Base-by-base conservation (phyloP, 2,797 vertebrate genomes). In the Geotrypetes seraphini region DNA sequence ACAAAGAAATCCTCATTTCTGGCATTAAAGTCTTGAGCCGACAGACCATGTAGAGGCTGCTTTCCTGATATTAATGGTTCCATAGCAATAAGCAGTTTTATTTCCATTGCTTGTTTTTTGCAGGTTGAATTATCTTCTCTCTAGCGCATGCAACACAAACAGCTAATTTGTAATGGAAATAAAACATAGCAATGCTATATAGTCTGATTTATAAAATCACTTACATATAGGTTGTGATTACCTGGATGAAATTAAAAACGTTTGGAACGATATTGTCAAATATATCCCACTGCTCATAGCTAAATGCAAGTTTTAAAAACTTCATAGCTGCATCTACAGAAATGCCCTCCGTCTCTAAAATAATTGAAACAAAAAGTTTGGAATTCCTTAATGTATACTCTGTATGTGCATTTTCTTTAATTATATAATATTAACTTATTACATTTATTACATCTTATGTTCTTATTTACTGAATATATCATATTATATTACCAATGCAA, bases 231-330 rank as follows among this genome's bases (percentile, higher is more conserved):
- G 4, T 9, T 10, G 39, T 0, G 9, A 22, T 83, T 76, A 97
- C 96, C 76, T 86, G 69, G 57, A 97, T 64, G 50, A 86, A 65
- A 31, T 51, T 47, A 40, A 74, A 40, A 55, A 95, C 79, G 18
- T 75, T 43, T 22, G 28, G 36, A 39, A 76, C 10, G 36, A 85
- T 59, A 29, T 76, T 70, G 56, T 73, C 58, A 64, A 96, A 97
- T 12, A 71, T 39, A 0, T 83, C 70, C 71, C 75, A 84, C 28
- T 92, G 84, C 42, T 91, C 91, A 48, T 87, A 92, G 37, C 66
- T 86, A 70, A 90, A 91, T 53, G 91, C 66, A 52, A 94, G 52
- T 66, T 94, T 96, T 30, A 81, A 47, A 61, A 97, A 95, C 65
- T 75, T 87, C 55, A 93, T 60, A 3, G 80, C 86, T 51, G 86